Evolutionary conservation across 2,797 vertebrate species (phyloP), one percentile per base, ranked within the genome.

Genomic region (Echiichthys vipera): DNA sequence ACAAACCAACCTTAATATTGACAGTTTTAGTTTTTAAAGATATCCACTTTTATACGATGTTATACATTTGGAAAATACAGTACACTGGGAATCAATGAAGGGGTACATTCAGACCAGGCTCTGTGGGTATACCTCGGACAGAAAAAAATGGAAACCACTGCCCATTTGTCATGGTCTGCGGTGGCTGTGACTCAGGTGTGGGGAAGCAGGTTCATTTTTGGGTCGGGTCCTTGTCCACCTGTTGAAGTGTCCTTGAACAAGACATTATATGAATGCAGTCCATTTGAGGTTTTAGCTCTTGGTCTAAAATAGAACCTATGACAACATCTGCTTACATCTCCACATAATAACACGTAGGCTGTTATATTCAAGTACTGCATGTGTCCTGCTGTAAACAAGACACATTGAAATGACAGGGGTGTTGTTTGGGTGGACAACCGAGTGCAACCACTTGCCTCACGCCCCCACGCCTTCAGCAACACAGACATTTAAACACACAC

Each of bases 361-460:
- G 13, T 10, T 27, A 13, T 20, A 24, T 53, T 51, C 8, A 51
- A 46, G 40, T 15, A 24, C 17, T 58, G n/a, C 30, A 11, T 40
- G 54, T 34, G 24, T 40, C 17, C 30, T 24, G 22, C 46, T 56
- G 58, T 69, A 69, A 74, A 81, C 42, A 55, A 51, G 27, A 57
- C 20, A 14, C 29, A 22, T 2, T 37, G 36, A 70, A 53, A 58
- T 63, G 27, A 59, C 32, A 54, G 74, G 56, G 43, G 74, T 61
- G 57, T 13, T 75, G 50, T 67, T 73, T 45, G 56, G 63, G 50
- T 61, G 62, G 51, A 32, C 27, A 43, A 22, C 25, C 1, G 1
- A 55, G 57, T 34, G 25, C 29, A 55, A 45, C 29, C 62, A 61
- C 53, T 46, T 37, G 22, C 37, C 56, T 25, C 20, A 29, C 34